Conservation (phyloP, 1,140 invertebrate genomes). For the Cydia strobilella region DNA sequence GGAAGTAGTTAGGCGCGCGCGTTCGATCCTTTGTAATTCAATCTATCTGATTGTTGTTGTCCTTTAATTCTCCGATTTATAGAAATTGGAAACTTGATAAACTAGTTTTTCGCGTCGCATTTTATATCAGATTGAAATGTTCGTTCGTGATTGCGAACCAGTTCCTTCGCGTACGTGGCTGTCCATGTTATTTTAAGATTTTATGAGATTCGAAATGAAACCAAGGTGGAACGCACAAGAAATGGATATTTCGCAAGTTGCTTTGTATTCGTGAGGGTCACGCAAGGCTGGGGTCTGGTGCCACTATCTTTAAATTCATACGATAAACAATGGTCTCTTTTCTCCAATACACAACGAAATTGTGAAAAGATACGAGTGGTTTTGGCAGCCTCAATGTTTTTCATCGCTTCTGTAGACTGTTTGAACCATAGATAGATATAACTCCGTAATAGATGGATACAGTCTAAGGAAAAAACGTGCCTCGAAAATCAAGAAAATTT, state of each 20-base stretch:
- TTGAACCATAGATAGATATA: too few species aligned
- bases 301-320: background rate
- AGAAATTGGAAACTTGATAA: background rate
- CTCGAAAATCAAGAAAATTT: too few species aligned
- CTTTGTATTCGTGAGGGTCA: background rate
- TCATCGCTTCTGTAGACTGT: conserved; percentile 3
- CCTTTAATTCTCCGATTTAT: background rate
- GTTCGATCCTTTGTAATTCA: background rate
- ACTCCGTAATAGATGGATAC: too few species aligned
- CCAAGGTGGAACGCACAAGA: conserved; percentile 12
- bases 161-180: background rate
- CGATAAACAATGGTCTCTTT: background rate
- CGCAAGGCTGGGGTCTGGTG: background rate
- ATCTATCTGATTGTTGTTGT: background rate
- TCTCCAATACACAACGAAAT: background rate
- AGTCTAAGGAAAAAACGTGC: too few species aligned
- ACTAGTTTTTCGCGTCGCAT: background rate
- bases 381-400: conserved; percentile 14
- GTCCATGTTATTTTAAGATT: conserved; percentile 23
- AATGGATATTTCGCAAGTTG: background rate
- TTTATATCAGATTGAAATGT: background rate
- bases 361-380: background rate
- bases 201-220: conserved; percentile 17
- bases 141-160: background rate
- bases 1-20: background rate